Evolutionary conservation across 2,888 invertebrate genomes (phyloP), one percentile per base, ranked within the genome.

Genomic region (Sinodicranocentrus sp.): DNA sequence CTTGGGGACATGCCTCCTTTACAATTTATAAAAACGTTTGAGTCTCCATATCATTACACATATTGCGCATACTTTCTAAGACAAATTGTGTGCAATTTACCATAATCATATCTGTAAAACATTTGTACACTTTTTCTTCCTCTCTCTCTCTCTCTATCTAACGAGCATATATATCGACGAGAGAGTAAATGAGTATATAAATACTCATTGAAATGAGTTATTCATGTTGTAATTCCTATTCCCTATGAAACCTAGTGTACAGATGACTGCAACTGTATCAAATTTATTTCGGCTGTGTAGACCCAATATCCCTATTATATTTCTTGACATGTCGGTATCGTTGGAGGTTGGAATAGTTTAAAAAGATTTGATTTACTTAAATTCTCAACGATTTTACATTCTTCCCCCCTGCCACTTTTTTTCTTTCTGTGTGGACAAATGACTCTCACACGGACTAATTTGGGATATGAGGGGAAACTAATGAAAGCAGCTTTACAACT

Each of bases 1-100:
- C 75, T 75, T 65, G 75, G 15, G 75, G 75, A 75, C 75, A 75
- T 75, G 65, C 75, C 54, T 75, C 75, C 63, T 75, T 75, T 75
- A 19, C 75, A 54, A 65, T 75, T 75, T 75, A 75, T 75, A 65
- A 65, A 75, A 65, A 52, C 65, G 65, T 65, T 52, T 26, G 28
- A 63, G 44, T 65, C n/a, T n/a, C 43, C 75, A 65, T 73, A 25
- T 44, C 73, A 73, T 73, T 61, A 73, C 57, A 61, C 73, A 73
- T 61, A 73, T 73, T 61, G 61, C 57, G 48, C 73, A 73, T 75
- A 52, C 65, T 75, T 65, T 75, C 21, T 3, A 65, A 75, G 75
- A 75, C 75, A 75, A 75, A 75, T 75, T 75, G 65, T 61, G 44
- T 15, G 28, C n/a, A n/a, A 48, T 2, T 54, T n/a, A 44, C 15